Evolutionary conservation across 2,797 vertebrate species (phyloP).

Genomic region (Chaunax sp.): DNA sequence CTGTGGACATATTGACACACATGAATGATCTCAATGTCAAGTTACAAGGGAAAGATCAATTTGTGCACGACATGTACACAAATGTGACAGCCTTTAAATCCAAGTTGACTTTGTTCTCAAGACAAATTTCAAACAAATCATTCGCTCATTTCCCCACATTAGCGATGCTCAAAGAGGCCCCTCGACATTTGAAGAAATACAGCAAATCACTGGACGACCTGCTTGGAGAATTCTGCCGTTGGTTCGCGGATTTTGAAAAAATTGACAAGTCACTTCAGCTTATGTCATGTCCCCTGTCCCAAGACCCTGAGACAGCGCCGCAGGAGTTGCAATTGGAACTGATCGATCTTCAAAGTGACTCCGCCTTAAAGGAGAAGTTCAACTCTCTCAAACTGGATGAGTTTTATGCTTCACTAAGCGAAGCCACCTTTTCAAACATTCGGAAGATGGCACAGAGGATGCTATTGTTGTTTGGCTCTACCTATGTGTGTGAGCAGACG

Average conservation of each 20-base stretch:
- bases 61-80: background rate
- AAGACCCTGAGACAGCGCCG: background rate
- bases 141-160: too few species aligned
- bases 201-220: background rate
- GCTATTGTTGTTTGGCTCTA: too few species aligned
- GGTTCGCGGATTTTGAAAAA: background rate
- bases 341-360: too few species aligned
- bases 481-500: too few species aligned
- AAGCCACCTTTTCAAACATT: too few species aligned
- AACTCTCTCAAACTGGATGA: too few species aligned
- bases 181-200: background rate
- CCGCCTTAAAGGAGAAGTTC: too few species aligned
- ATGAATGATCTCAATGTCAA: background rate
- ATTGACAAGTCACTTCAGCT: background rate
- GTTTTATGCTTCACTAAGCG: too few species aligned
- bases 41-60: background rate
- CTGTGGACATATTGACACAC: too few species aligned
- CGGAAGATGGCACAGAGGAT: too few species aligned
- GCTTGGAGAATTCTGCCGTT: background rate
- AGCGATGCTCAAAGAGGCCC: background rate
- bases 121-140: background rate
- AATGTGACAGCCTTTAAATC: background rate
- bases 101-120: too few species aligned
- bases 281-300: background rate
- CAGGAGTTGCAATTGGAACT: too few species aligned